A percentile compares a stretch with the other conserved stretches of the same genome.
Evolutionary conservation across 2,113 vertebrate genomes (phyloP).

Genomic region (Tachuris rubrigastra): DNA sequence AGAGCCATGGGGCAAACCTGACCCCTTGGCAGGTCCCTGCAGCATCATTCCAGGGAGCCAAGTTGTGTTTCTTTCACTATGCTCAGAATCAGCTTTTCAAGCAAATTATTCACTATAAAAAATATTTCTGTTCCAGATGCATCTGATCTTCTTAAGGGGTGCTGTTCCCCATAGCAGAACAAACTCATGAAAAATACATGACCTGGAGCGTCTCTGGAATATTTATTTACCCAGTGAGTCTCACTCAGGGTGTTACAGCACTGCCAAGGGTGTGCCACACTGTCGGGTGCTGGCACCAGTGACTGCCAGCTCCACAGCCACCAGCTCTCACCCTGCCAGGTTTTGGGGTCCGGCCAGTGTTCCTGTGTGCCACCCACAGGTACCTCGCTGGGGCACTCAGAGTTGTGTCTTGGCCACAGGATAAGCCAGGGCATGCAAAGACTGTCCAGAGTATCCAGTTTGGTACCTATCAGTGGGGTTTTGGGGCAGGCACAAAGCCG

Average conservation of each 20-base stretch:
- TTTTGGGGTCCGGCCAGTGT: background rate
- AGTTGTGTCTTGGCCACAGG: background rate
- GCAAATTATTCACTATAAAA: background rate
- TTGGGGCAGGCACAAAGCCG: rapidly evolving
- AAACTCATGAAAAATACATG: background rate
- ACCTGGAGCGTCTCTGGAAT: background rate
- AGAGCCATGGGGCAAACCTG: background rate
- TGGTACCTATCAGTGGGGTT: background rate
- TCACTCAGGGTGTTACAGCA: rapidly evolving
- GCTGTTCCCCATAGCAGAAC: background rate
- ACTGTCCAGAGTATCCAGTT: background rate
- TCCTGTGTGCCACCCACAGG: background rate
- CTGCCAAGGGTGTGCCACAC: background rate
- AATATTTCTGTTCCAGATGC: background rate
- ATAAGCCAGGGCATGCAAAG: background rate
- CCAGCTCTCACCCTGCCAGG: background rate
- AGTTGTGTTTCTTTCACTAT: background rate
- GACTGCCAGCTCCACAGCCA: background rate
- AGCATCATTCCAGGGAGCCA: background rate
- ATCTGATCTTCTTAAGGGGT: background rate
- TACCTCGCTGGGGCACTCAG: background rate
- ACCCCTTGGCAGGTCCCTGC: rapidly evolving
- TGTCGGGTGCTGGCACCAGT: rapidly evolving
- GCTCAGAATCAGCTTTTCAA: background rate
- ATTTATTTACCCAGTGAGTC: background rate